phyloP scores from a whole-genome alignment of 2,113 vertebrate species.

The Scophthalmus maximus region DNA sequence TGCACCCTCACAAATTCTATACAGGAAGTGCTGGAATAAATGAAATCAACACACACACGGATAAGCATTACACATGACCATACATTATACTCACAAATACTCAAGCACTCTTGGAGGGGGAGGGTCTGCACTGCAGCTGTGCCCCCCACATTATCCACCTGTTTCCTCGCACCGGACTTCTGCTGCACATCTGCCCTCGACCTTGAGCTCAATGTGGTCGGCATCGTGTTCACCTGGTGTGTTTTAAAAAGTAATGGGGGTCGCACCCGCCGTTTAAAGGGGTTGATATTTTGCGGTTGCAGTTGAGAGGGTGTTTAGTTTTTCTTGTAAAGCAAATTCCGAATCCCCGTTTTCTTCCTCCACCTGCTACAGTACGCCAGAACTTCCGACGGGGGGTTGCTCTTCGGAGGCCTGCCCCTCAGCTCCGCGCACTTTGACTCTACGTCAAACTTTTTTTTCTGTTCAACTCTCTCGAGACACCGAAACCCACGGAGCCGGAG shows the following conservation, averaged over 20 bases:
- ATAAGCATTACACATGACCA: conserved; percentile 1
- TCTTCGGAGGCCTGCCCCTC: not conserved
- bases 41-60: not conserved
- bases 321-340: too few relatives aligned
- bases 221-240: not conserved
- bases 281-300: too few relatives aligned
- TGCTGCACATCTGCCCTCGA: conserved; percentile 20
- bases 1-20: not conserved
- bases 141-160: conserved; percentile 30
- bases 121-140: conserved; percentile 30
- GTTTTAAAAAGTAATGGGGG: too few relatives aligned
- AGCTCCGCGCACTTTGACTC: conserved; percentile 1
- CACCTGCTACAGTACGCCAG: not conserved
- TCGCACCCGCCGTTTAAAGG: too few relatives aligned
- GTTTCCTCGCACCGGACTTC: conserved; percentile 7
- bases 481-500: conserved; percentile 29
- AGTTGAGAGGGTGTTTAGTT: too few relatives aligned
- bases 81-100: not conserved
- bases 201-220: not conserved
- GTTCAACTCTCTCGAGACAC: not conserved
- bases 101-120: not conserved
- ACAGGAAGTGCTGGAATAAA: not conserved
- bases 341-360: too few relatives aligned
- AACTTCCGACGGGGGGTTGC: not conserved
- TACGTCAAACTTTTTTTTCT: not conserved